A percentile compares a stretch with the other conserved stretches of the same genome.
phyloP scores from a whole-genome alignment of 2,797 vertebrate species.

The Acanthornis magna region DNA sequence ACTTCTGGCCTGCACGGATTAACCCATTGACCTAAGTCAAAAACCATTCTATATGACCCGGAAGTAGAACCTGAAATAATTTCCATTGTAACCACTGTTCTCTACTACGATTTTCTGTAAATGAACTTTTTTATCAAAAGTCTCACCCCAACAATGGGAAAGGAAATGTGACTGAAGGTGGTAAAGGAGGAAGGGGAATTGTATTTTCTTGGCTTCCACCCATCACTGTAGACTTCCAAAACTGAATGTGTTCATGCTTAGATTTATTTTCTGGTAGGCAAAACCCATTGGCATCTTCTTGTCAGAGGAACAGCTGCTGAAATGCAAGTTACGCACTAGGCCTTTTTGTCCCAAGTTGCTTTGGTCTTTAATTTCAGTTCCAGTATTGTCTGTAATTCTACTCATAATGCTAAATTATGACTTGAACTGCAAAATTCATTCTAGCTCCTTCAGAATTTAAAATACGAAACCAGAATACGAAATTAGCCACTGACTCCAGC shows the following conservation, averaged over 20 bases:
- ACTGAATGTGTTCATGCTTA: background rate
- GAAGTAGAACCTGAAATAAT: background rate
- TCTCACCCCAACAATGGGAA: background rate
- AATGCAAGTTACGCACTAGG: background rate
- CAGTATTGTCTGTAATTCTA: background rate
- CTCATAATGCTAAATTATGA: background rate
- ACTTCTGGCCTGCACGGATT: background rate
- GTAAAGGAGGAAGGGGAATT: background rate
- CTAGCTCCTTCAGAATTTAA: background rate
- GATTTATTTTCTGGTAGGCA: background rate
- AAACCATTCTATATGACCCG: background rate
- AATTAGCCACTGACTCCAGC: background rate
- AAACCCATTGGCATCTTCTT: background rate
- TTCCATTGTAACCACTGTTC: background rate
- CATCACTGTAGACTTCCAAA: background rate
- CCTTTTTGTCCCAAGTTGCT: background rate
- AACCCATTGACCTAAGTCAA: background rate
- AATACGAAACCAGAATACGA: background rate
- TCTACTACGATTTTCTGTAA: background rate
- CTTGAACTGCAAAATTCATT: background rate
- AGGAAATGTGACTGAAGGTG: background rate
- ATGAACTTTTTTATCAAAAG: background rate
- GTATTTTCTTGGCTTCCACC: background rate
- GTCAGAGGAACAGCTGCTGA: background rate
- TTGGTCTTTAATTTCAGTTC: background rate